Evolutionary conservation across 2,113 vertebrate species (phyloP).

Genomic region (Apistogramma diplotaenia): DNA sequence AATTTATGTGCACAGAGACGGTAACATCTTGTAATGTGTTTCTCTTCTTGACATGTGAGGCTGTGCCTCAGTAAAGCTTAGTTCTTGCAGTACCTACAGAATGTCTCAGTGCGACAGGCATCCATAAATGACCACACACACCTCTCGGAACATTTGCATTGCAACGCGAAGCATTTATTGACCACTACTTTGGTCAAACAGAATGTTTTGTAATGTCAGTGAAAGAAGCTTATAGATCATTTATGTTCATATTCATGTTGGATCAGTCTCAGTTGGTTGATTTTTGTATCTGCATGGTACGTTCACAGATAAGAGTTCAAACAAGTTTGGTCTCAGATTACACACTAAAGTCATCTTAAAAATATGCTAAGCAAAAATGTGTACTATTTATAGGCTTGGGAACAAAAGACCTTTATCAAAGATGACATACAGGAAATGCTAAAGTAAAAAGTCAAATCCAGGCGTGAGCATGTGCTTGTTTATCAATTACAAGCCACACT

Average conservation of each 20-base stretch:
- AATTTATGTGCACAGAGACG: slow-evolving; percentile 47
- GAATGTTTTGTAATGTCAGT: background rate
- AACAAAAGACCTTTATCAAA: slow-evolving; percentile 18
- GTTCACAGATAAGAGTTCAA: slow-evolving; percentile 7
- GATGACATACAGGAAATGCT: background rate
- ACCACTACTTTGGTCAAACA: background rate
- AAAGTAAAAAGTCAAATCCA: background rate
- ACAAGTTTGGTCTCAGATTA: slow-evolving; percentile 35
- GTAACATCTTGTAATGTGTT: slow-evolving; percentile 46
- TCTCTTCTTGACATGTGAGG: slow-evolving; percentile 50
- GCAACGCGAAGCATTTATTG: no score
- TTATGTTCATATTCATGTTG: background rate
- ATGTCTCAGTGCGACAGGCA: slow-evolving; percentile 16
- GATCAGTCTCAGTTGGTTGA: background rate
- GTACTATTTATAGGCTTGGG: slow-evolving; percentile 28
- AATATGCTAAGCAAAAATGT: background rate
- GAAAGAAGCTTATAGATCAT: background rate
- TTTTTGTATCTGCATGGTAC: background rate
- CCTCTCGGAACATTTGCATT: background rate
- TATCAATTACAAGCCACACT: slow-evolving; percentile 3
- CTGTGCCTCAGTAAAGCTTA: background rate
- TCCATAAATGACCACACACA: background rate
- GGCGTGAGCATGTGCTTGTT: background rate
- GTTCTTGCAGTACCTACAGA: slow-evolving; percentile 35
- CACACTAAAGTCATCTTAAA: slow-evolving; percentile 20